Percentiles rank a stretch among this genome's conserved stretches.
phyloP scores from a whole-genome alignment of 2,113 vertebrate species.

The Aplodontia rufa region DNA sequence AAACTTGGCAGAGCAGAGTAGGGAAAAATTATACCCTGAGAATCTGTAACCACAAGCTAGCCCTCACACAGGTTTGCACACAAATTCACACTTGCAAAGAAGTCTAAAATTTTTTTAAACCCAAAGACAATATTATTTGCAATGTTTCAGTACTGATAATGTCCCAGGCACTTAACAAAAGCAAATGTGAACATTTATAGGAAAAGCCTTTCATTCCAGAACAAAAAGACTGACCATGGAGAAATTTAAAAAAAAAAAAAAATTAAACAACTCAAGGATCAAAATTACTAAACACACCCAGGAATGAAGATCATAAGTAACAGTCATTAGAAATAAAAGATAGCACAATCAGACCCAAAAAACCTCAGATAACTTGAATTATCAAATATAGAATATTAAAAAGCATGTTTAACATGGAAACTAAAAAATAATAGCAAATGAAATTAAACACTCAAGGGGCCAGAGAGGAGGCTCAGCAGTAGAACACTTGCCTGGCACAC shows the following conservation, averaged over 20 bases:
- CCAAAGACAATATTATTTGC: neutral
- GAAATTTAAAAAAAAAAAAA: neutral
- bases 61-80: neutral
- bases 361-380: neutral
- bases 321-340: neutral
- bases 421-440: neutral
- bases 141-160: neutral
- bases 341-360: neutral
- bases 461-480: too few relatives aligned
- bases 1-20: conserved; percentile 24
- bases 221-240: neutral
- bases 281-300: neutral
- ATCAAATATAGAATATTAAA: neutral
- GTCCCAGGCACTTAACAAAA: neutral
- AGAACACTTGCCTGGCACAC: too few relatives aligned
- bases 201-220: neutral
- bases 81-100: neutral
- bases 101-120: neutral
- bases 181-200: conserved; percentile 10
- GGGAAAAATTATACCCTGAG: neutral
- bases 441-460: conserved; percentile 4
- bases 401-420: neutral
- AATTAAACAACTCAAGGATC: neutral
- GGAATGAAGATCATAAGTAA: neutral
- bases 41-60: neutral